Evolutionary conservation across 2,113 vertebrate genomes (phyloP), one percentile per base, ranked within the genome.

Genomic region (Semicossyphus pulcher): DNA sequence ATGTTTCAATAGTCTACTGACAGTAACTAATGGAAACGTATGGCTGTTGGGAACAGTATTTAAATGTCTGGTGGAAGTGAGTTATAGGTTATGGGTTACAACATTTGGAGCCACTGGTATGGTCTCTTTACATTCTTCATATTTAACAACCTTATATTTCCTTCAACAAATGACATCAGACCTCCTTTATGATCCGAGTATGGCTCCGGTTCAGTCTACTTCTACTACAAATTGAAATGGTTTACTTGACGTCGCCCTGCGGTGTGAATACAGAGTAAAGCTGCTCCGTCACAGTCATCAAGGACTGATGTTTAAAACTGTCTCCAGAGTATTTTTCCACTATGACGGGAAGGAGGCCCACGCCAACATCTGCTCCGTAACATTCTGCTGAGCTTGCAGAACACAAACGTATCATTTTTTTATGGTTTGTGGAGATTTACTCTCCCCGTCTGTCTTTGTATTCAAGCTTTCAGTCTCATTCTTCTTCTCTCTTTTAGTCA

Each of bases 381-480:
- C 39, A 79, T 84, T 90, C 84, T 21, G 60, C 87, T 67, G 78
- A 84, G 53, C 5, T 32, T 45, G 61, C 80, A 78, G 53, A 62
- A 71, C 28, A 16, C 71, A 21, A 71, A 72, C 52, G 37, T 42
- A 52, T 77, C 26, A 32, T 79, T 60, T 67, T n/a, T 71, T 76
- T 44, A 57, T 53, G 48, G 42, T 75, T 77, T 56, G 39, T 39
- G 51, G 47, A 60, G 64, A 54, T 76, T 62, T 64, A 25, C 12
- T 61, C 16, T 29, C 15, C 12, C 1, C 2, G 2, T 23, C 4
- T 37, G 31, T 41, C 23, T 62, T 29, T 44, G 16, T 54, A 6
- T 56, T 59, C n/a, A 0, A 5, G 7, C 37, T 23, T 26, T 32
- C 1, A 1, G 6, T 36, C 8, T 25, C 11, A 34, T 4, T 15